Evolutionary conservation across 2,113 vertebrate genomes (phyloP).

Genomic region (Alligator sinensis): DNA sequence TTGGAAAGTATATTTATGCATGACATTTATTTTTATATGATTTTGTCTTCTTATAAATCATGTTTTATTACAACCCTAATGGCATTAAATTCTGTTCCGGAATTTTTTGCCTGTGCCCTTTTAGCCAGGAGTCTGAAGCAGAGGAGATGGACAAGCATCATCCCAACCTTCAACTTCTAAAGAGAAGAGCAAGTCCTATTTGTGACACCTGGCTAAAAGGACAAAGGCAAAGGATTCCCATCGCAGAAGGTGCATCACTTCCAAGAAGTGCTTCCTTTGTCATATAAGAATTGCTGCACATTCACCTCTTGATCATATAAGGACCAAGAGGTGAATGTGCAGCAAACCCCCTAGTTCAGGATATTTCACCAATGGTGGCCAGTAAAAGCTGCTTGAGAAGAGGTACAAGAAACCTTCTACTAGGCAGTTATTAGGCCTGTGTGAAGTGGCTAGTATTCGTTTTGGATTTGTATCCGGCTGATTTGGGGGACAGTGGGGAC

Average conservation of each 20-base stretch:
- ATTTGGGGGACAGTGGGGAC: no score
- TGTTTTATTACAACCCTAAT: background rate
- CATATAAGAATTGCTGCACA: no score
- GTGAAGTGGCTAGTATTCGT: no score
- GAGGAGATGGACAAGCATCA: no score
- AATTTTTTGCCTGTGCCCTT: no score
- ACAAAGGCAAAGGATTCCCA: background rate
- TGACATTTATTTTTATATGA: background rate
- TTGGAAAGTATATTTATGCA: background rate
- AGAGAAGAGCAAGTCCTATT: background rate
- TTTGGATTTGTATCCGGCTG: no score
- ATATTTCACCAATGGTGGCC: background rate
- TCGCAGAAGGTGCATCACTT: background rate
- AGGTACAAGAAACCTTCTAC: background rate
- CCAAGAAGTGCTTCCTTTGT: background rate
- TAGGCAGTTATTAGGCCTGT: no score
- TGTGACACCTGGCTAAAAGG: background rate
- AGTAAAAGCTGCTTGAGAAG: background rate
- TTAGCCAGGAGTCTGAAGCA: no score
- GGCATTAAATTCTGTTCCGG: background rate
- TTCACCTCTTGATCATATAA: no score
- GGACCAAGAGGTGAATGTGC: no score
- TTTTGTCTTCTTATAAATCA: background rate
- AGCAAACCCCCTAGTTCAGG: background rate
- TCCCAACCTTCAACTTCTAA: background rate